A percentile compares a stretch with the other conserved stretches of the same genome.
Evolutionary conservation across 2,888 invertebrate genomes (phyloP).

Genomic region (Gastracanthus pulcherrimus): DNA sequence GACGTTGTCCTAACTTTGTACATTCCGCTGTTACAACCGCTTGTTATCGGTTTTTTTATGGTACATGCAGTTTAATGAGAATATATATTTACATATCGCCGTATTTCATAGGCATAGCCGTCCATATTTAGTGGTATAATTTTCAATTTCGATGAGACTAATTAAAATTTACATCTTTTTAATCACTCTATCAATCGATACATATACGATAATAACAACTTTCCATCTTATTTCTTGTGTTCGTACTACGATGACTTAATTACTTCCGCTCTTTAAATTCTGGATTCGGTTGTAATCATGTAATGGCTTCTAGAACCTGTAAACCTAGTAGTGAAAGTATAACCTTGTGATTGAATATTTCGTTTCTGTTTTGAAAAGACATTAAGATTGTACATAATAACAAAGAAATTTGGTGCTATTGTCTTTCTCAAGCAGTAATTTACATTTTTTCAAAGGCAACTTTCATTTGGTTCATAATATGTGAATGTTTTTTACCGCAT

Average conservation of each 20-base stretch:
- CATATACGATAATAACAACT: slow-evolving; percentile 22
- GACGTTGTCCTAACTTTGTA: too few species aligned
- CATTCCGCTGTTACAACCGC: too few species aligned
- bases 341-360: slow-evolving; percentile 62
- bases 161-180: neutral
- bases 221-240: slow-evolving; percentile 13
- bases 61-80: too few species aligned
- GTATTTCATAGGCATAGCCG: neutral
- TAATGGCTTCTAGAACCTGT: slow-evolving; percentile 43
- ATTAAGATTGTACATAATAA: slow-evolving; percentile 18
- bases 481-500: slow-evolving; percentile 19
- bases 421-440: slow-evolving; percentile 16
- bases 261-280: slow-evolving; percentile 61
- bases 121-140: neutral
- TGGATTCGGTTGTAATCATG: slow-evolving; percentile 56
- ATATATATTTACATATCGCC: neutral
- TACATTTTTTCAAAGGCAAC: slow-evolving; percentile 33
- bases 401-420: slow-evolving; percentile 30
- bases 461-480: slow-evolving; percentile 34
- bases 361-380: slow-evolving; percentile 40
- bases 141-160: neutral
- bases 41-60: too few species aligned
- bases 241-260: slow-evolving; percentile 27
- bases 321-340: slow-evolving; percentile 64
- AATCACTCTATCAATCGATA: neutral